phyloP scores from a whole-genome alignment of 2,113 vertebrate genomes.

The Vanacampus margaritifer region DNA sequence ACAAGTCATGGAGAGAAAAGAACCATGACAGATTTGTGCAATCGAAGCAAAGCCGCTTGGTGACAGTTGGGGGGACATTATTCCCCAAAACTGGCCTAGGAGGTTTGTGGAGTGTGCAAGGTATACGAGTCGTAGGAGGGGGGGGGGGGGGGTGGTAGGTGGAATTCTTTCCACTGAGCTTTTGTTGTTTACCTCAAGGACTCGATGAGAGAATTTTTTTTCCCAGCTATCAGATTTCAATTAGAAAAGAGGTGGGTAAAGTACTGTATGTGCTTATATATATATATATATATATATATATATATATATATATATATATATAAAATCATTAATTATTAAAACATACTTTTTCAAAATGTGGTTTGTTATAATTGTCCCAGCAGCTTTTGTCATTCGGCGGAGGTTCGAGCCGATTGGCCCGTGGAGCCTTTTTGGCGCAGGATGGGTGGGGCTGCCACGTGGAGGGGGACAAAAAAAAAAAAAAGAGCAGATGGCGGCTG shows the following conservation, averaged over 20 bases:
- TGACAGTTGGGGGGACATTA: too few species aligned
- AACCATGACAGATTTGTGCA: neutral
- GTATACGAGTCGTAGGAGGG: slow-evolving; percentile 47
- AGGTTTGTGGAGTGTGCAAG: slow-evolving; percentile 31
- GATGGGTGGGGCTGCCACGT: neutral
- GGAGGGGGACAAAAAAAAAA: slow-evolving; percentile 47
- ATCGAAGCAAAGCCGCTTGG: neutral
- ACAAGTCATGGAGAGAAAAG: neutral
- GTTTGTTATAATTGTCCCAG: neutral
- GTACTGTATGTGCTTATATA: too few species aligned
- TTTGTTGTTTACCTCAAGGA: slow-evolving; percentile 33
- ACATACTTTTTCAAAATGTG: too few species aligned
- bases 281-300: too few species aligned
- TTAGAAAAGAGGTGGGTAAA: too few species aligned
- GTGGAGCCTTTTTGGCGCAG: neutral
- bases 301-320: too few species aligned
- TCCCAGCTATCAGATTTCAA: neutral
- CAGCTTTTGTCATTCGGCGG: slow-evolving; percentile 1
- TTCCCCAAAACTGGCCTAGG: neutral
- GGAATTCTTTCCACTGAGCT: slow-evolving; percentile 62
- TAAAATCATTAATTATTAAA: too few species aligned
- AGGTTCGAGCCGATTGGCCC: neutral
- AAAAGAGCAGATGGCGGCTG: slow-evolving; percentile 71
- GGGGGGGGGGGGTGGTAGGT: slow-evolving; percentile 56
- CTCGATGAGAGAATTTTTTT: slow-evolving; percentile 20